Conservation (phyloP, 2,888 invertebrate genomes). For the Argyresthia albistria region DNA sequence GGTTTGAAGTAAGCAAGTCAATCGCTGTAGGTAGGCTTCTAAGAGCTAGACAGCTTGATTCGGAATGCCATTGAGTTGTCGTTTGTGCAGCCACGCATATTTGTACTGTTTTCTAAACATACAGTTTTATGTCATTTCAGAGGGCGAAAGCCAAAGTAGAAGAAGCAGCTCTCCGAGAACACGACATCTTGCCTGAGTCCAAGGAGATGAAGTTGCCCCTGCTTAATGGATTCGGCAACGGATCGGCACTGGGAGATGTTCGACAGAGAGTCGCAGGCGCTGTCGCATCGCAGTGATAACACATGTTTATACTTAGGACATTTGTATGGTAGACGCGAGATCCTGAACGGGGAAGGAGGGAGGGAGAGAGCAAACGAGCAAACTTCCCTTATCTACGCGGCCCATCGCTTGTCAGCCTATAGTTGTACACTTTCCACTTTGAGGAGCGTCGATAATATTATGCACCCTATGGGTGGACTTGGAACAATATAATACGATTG, state of each 20-base stretch:
- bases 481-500: not conserved
- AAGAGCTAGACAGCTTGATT: no score
- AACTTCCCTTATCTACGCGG: no score
- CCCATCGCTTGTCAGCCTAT: no score
- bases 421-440: no score
- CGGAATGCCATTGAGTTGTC: no score
- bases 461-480: not conserved
- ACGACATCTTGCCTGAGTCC: conserved; percentile 32
- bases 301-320: not conserved
- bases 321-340: no score
- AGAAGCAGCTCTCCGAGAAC: conserved; percentile 9
- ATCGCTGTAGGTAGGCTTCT: no score
- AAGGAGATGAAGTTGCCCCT: conserved; percentile 47
- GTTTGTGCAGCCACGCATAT: not conserved
- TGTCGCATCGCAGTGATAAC: conserved; percentile 53
- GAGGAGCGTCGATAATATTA: not conserved
- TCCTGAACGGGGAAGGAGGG: no score
- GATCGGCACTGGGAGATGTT: conserved; percentile 48
- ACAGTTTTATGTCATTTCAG: conserved; percentile 15
- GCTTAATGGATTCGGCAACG: conserved; percentile 57
- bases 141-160: conserved; percentile 31
- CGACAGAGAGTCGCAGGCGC: conserved; percentile 61
- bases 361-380: no score
- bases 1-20: no score
- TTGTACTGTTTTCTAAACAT: not conserved